These are phyloP conservation scores for Ibidorhyncha struthersii DNA, from an alignment of 2,113 vertebrate species.

Conservation along the genomic window DNA sequence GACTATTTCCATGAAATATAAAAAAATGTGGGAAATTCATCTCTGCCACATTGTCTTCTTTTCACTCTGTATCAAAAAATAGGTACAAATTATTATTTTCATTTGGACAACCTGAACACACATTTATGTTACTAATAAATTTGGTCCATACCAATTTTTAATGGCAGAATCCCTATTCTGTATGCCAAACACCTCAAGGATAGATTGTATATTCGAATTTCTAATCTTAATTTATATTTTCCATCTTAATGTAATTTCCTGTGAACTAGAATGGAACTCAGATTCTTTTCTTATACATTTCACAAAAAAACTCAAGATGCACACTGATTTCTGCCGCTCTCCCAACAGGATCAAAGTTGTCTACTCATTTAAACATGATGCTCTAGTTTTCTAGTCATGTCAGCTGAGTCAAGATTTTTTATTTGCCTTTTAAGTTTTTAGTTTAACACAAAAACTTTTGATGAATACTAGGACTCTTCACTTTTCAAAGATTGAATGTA, in stretches of 20 bases:
- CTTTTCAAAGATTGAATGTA: not conserved
- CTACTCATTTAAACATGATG: not conserved
- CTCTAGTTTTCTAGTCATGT: not conserved
- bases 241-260: not conserved
- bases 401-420: not conserved
- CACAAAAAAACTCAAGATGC: not conserved
- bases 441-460: not conserved
- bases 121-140: not conserved
- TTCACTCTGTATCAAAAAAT: not conserved
- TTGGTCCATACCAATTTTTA: accelerated
- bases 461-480: not conserved
- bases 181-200: not conserved
- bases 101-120: not conserved
- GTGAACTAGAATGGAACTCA: not conserved
- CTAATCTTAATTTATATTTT: not conserved
- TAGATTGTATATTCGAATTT: not conserved
- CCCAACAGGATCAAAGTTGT: not conserved
- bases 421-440: not conserved
- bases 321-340: not conserved
- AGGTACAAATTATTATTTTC: not conserved
- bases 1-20: not conserved
- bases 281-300: not conserved
- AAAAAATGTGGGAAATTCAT: not conserved
- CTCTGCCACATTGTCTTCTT: not conserved
- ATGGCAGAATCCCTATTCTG: not conserved